phyloP scores from a whole-genome alignment of 1,140 invertebrate genomes.

The Archivesica marissinica region DNA sequence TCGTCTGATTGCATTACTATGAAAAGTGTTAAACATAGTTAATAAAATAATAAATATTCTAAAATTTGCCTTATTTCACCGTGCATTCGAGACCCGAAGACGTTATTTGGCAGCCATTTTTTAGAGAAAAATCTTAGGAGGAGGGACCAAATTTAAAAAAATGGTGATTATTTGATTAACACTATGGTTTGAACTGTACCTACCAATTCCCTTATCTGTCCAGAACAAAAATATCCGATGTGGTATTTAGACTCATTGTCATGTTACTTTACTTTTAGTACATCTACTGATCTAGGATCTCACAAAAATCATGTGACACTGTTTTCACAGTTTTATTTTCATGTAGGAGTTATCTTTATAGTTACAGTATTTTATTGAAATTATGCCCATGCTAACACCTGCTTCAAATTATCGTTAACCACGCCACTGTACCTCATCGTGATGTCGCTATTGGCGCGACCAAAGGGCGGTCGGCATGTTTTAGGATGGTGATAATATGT shows the following conservation, averaged over 20 bases:
- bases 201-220: too few species aligned
- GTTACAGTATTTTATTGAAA: too few species aligned
- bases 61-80: neutral
- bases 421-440: too few species aligned
- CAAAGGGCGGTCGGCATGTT: too few species aligned
- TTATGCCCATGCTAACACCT: too few species aligned
- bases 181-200: too few species aligned
- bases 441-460: too few species aligned
- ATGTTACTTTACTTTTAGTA: neutral
- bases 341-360: too few species aligned
- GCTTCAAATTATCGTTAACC: too few species aligned
- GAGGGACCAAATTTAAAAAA: conserved; percentile 55
- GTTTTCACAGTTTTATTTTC: too few species aligned
- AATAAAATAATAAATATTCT: too few species aligned
- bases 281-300: neutral
- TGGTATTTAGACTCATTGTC: neutral
- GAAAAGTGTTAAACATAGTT: neutral
- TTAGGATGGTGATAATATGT: too few species aligned
- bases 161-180: conserved; percentile 25
- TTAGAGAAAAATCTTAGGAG: conserved; percentile 45
- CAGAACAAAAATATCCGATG: neutral
- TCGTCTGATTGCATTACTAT: neutral
- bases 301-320: neutral
- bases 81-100: conserved; percentile 10
- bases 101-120: conserved; percentile 54